Evolutionary conservation across 2,888 invertebrate species (phyloP), one percentile per base, ranked within the genome.

Genomic region (Argynnis bischoffii): DNA sequence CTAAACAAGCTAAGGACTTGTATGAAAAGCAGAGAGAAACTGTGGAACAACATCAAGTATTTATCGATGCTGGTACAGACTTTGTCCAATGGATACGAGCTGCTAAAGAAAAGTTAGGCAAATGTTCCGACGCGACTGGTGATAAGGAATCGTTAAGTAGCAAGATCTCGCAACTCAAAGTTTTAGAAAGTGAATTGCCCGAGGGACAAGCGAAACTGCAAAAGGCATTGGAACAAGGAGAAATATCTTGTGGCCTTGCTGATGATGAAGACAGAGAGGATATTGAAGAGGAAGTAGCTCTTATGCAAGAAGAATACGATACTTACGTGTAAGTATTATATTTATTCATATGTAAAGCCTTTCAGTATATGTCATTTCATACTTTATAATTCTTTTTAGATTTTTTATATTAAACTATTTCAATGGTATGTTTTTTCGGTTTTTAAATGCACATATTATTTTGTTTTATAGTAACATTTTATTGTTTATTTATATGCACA

Each of bases 31-130:
- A 98, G 82, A 97, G 96, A 84, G 97, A 97, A 84, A 96, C 97
- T 0, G 97, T 98, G 0, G 97, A 98, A 81, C 96, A 97, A 79
- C 97, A 98, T 85, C 97, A 98, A 88, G 96, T 96, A 0, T 97
- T 98, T 80, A 96, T 98, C 55, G 98, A 99, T 88, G 96, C 97
- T 73, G 98, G 97, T 73, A 96, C 97, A 84, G 98, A 98, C 77
- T 98, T 98, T 83, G 95, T 97, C 75, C 96, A 97, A 79, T 99
- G 99, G 99, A 94, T 99, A 67, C 94, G 98, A 74, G 95, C 95
- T 70, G 97, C 97, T n/a, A 97, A 97, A 79, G 99, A 99, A 86
- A 95, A 96, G 67, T 91, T 98, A 66, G 96, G 97, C 71, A 98
- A 98, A 83, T 98, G 98, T 81, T 97, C 98, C 0, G 98, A 98